Evolutionary conservation across 2,797 vertebrate genomes (phyloP).

Genomic region (Cheirogaleus major): DNA sequence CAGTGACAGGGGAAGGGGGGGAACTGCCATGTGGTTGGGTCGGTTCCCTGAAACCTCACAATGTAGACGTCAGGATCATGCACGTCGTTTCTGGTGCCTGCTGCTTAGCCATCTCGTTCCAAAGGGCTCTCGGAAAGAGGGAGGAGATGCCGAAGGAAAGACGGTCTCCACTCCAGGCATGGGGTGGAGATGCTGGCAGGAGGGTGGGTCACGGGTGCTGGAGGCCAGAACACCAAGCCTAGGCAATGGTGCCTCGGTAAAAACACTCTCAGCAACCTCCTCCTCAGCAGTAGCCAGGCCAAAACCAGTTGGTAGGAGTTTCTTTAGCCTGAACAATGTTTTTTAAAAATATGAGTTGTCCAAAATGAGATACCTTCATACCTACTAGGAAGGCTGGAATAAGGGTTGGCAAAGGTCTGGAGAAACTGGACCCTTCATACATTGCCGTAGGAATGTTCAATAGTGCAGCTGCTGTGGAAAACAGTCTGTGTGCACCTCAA

Average conservation of each 20-base stretch:
- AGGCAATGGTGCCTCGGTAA: not conserved
- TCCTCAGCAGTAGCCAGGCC: not conserved
- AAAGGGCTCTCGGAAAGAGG: not conserved
- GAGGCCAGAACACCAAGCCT: not conserved
- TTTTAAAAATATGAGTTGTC: not conserved
- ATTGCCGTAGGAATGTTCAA: not conserved
- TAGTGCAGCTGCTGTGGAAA: too few relatives aligned
- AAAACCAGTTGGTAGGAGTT: not conserved
- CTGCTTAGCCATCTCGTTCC: not conserved
- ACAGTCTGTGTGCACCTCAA: not conserved
- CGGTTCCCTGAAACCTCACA: not conserved
- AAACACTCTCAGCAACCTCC: too few relatives aligned
- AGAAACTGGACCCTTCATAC: not conserved
- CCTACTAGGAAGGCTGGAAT: not conserved
- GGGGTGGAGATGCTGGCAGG: not conserved
- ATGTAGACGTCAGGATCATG: accelerated
- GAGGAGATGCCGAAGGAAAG: not conserved
- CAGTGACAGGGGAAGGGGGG: not conserved
- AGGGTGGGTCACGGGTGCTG: not conserved
- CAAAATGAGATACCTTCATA: not conserved
- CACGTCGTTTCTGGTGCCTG: not conserved
- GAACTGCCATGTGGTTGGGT: accelerated
- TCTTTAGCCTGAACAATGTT: not conserved
- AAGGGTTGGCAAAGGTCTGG: not conserved
- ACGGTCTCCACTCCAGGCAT: accelerated